A percentile compares a stretch with the other conserved stretches of the same genome.
Evolutionary conservation across 2,797 vertebrate genomes (phyloP).

Genomic region (Adrianichthys oophorus): DNA sequence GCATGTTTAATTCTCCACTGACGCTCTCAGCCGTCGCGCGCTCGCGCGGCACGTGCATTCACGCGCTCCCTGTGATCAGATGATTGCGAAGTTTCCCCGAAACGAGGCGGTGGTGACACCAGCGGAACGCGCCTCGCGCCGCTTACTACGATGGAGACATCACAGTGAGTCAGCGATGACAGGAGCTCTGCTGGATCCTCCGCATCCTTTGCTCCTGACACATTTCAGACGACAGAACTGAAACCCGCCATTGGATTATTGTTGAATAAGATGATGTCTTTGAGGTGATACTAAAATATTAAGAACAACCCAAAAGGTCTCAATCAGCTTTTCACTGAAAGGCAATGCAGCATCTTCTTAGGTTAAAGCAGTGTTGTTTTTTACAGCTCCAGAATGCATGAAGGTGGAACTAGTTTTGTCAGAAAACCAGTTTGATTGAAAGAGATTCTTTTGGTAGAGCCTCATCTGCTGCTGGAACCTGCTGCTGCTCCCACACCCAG

Average conservation of each 20-base stretch:
- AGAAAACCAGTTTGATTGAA: slow-evolving; percentile 47
- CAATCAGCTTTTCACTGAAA: neutral
- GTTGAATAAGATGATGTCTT: too few relatives aligned
- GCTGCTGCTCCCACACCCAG: slow-evolving; percentile 14
- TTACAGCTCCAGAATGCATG: slow-evolving; percentile 38
- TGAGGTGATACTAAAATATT: too few relatives aligned
- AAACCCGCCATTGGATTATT: neutral
- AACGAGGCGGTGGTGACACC: slow-evolving; percentile 39
- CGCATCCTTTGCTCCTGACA: slow-evolving; percentile 4
- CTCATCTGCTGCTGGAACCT: slow-evolving; percentile 12
- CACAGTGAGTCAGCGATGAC: slow-evolving; percentile 58
- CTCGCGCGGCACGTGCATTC: neutral
- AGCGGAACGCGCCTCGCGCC: slow-evolving; percentile 29
- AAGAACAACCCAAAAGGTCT: too few relatives aligned
- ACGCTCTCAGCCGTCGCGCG: slow-evolving; percentile 40
- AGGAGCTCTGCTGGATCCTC: slow-evolving; percentile 20
- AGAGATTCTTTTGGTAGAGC: slow-evolving; percentile 21
- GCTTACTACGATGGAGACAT: slow-evolving; percentile 40
- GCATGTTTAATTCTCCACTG: slow-evolving; percentile 38
- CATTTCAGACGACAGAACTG: neutral
- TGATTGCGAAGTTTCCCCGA: slow-evolving; percentile 43
- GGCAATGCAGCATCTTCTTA: slow-evolving; percentile 19
- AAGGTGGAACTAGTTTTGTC: slow-evolving; percentile 32
- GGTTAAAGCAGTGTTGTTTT: slow-evolving; percentile 25
- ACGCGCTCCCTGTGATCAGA: too few relatives aligned